Percentiles rank a stretch among this genome's conserved stretches.
These are phyloP conservation scores for Polydrusus cervinus DNA, from an alignment of 2,888 invertebrate genomes.

Conservation along the genomic window DNA sequence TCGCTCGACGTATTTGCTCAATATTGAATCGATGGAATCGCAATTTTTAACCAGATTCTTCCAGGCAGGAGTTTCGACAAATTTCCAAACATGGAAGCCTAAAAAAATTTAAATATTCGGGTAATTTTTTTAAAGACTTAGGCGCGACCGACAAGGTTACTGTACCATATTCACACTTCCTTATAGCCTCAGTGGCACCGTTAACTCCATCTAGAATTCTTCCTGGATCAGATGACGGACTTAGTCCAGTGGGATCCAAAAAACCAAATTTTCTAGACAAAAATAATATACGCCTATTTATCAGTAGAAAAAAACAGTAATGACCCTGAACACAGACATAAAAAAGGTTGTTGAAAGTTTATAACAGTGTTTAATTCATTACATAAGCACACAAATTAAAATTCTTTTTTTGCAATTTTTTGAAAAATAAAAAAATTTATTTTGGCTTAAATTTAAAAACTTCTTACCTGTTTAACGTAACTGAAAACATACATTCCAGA, in stretches of 20 bases:
- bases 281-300: constrained; percentile 7
- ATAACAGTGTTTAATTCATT: no score
- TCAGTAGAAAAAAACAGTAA: background rate
- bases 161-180: constrained; percentile 75
- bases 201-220: constrained; percentile 75
- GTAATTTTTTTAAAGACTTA: background rate
- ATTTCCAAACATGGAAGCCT: constrained; percentile 79
- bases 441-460: constrained; percentile 62
- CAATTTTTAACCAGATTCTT: constrained; percentile 76
- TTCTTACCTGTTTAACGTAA: constrained; percentile 76
- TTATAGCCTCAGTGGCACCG: constrained; percentile 76
- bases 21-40: constrained; percentile 77
- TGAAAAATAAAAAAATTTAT: no score
- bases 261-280: constrained; percentile 75
- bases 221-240: constrained; percentile 74
- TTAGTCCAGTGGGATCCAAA: constrained; percentile 72
- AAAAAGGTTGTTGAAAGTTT: no score
- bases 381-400: no score
- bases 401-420: no score
- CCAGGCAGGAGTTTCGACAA: constrained; percentile 77
- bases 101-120: background rate
- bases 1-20: constrained; percentile 76
- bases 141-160: background rate
- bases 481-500: constrained; percentile 77
- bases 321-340: no score